Base-by-base conservation (phyloP, 2,888 invertebrate genomes). In the Bellardia pandia region DNA sequence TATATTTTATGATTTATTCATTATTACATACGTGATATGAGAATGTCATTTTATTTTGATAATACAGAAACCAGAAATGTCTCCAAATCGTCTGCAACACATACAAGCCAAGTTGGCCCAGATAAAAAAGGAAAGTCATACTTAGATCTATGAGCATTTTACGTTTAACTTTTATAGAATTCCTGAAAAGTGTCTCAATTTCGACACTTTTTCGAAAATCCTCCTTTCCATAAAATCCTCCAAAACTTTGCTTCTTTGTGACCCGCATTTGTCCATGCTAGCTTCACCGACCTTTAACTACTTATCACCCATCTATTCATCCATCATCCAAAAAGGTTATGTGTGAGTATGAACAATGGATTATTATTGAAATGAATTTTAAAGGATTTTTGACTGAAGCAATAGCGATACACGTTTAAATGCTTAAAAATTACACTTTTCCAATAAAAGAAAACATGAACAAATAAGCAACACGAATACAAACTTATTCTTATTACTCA, bases 21-120 rank as follows among this genome's bases (percentile, higher is more conserved):
- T 2, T 30, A 48, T 14, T 66, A 53, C 8, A 14, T 33, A 23
- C n/a, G 3, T 69, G n/a, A 56, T 69, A 33, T 42, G 30, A 62
- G 58, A 45, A n/a, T 77, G 30, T 53, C 40, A 6, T 72, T 86
- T 74, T 84, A 58, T 68, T 75, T 60, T 86, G 68, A 37, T 64
- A 42, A 88, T 89, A 14, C 81, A 93, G 93, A 93, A 92, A 88
- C 92, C 93, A 23, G 94, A 93, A 88, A 87, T 94, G 86, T 93
- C 94, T 76, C 93, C 93, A 48, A 93, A 93, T 90, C 93, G 93
- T 53, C 90, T 94, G 80, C 93, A 93, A 84, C 92, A 93, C 78
- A 91, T 94, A 82, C 93, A 94, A 89, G 94, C 94, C 40, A 94
- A 94, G 85, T 88, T 94, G 89, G 93, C 94, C 45, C 93, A 93